These are phyloP conservation scores for Thaleichthys pacificus DNA, from an alignment of 2,797 vertebrate species.

Conservation along the genomic window DNA sequence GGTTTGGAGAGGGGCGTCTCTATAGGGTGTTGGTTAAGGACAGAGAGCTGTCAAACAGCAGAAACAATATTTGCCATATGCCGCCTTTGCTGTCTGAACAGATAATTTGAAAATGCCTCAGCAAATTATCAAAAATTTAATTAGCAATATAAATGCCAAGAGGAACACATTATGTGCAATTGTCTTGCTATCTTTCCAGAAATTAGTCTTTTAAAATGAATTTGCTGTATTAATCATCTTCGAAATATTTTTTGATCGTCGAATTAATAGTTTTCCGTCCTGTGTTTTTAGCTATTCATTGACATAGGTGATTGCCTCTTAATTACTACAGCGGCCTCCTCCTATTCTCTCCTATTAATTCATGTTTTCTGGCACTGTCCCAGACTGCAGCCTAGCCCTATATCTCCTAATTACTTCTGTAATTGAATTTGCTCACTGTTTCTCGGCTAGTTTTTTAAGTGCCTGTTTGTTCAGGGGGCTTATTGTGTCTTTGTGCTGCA, in stretches of 20 bases:
- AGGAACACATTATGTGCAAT: constrained; percentile 92
- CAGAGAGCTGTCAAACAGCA: constrained; percentile 30
- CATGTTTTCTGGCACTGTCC: constrained; percentile 95
- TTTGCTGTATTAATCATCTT: constrained; percentile 99
- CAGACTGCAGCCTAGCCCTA: constrained; percentile 97
- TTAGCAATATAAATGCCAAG: constrained; percentile 99
- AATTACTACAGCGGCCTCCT: constrained; percentile 96
- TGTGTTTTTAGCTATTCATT: constrained; percentile 87
- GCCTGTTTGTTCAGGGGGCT: constrained; percentile 97
- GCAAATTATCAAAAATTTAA: constrained; percentile 95
- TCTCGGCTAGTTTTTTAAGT: constrained; percentile 97
- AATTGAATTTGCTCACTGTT: constrained; percentile 99
- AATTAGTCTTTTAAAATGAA: constrained; percentile 99
- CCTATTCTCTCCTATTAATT: constrained; percentile 98
- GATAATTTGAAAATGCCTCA: constrained; percentile 81
- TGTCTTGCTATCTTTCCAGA: constrained; percentile 99
- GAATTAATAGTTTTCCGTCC: constrained; percentile 96
- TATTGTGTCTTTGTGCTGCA: constrained; percentile 98
- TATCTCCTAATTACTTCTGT: constrained; percentile 99
- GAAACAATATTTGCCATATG: constrained; percentile 72
- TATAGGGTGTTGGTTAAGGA: constrained; percentile 6
- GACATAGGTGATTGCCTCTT: constrained; percentile 99
- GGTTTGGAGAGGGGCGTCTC: constrained; percentile 17
- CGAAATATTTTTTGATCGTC: constrained; percentile 99
- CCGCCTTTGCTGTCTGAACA: constrained; percentile 75